Evolutionary conservation across 2,113 vertebrate genomes (phyloP).

Genomic region (Pandion haliaetus): DNA sequence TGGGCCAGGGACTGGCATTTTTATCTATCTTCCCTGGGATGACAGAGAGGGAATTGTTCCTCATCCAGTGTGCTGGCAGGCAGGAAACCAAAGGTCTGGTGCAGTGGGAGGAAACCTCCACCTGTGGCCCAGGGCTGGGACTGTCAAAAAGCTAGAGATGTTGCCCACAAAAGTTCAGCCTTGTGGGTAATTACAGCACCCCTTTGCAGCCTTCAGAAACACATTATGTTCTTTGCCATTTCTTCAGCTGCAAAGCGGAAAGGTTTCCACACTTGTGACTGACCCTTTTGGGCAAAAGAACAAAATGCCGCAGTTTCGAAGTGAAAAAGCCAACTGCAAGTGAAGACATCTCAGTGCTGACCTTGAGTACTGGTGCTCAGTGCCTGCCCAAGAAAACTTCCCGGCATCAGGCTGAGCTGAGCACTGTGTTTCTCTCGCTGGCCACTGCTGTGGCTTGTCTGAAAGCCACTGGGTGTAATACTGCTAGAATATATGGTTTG

Average conservation of each 20-base stretch:
- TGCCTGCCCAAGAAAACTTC: background rate
- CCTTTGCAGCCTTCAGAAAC: background rate
- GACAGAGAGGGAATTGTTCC: background rate
- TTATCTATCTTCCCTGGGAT: background rate
- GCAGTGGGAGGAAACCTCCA: background rate
- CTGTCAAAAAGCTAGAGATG: background rate
- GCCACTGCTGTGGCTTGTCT: background rate
- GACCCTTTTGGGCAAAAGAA: background rate
- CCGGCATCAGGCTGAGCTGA: background rate
- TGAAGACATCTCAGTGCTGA: accelerated
- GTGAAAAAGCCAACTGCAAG: background rate
- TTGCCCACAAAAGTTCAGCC: background rate
- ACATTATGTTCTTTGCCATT: background rate
- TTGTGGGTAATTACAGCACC: background rate
- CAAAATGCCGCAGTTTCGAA: background rate
- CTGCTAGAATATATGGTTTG: background rate
- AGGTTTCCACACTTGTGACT: background rate
- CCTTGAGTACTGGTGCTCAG: accelerated
- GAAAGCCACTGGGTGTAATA: background rate
- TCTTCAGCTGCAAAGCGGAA: background rate
- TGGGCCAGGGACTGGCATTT: background rate
- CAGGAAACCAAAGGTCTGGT: background rate
- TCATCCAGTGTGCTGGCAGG: background rate
- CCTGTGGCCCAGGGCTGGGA: background rate
- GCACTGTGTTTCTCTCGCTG: background rate